Percentiles rank a stretch among this genome's conserved stretches.
These are phyloP conservation scores for Semotilus atromaculatus DNA, from an alignment of 2,797 vertebrate genomes.

Conservation along the genomic window DNA sequence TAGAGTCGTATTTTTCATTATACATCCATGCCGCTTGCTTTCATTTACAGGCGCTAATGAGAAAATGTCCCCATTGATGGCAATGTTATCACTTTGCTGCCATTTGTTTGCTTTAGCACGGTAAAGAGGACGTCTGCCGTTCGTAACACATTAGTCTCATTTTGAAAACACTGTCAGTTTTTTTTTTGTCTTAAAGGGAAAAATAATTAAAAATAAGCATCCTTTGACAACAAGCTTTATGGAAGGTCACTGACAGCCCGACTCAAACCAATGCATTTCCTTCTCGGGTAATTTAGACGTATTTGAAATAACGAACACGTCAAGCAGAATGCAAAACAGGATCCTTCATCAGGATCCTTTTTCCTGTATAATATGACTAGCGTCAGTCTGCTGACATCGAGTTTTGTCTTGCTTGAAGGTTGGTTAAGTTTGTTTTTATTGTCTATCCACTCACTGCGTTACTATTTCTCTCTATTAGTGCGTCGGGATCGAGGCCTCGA, in stretches of 20 bases:
- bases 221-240: constrained; percentile 47
- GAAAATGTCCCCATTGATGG: constrained; percentile 69
- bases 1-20: constrained; percentile 65
- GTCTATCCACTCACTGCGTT: neutral
- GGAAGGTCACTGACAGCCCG: constrained; percentile 38
- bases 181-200: constrained; percentile 47
- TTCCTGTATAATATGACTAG: constrained; percentile 16
- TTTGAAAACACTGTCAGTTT: constrained; percentile 56
- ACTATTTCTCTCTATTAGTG: constrained; percentile 19
- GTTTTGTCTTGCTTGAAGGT: neutral
- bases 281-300: constrained; percentile 26
- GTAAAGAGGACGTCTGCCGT: constrained; percentile 55
- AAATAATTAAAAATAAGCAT: constrained; percentile 56
- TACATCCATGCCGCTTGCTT: constrained; percentile 59
- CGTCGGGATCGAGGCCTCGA: neutral
- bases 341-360: constrained; percentile 19
- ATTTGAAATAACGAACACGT: constrained; percentile 30
- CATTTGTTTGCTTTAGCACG: constrained; percentile 65
- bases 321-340: constrained; percentile 29
- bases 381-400: constrained; percentile 24
- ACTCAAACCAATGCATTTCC: constrained; percentile 11
- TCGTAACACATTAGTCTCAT: constrained; percentile 63
- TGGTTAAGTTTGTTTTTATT: constrained; percentile 19
- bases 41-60: constrained; percentile 68
- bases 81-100: constrained; percentile 62